Base-by-base conservation (phyloP, 2,888 invertebrate genomes). In the Dicyrtomina minuta region DNA sequence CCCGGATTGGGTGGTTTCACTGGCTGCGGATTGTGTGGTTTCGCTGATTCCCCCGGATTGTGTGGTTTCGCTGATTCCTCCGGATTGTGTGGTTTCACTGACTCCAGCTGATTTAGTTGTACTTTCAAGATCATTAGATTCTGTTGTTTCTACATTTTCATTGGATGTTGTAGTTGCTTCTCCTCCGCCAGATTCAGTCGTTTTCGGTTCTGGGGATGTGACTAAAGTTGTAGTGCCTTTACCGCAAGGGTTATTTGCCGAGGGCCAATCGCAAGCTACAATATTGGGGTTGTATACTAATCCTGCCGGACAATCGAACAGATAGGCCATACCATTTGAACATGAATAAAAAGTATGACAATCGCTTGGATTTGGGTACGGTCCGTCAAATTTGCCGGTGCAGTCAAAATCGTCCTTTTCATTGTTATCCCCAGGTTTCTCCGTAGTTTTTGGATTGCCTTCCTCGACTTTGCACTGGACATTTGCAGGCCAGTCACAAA, bases 251-350 rank as follows among this genome's bases (percentile, higher is more conserved):
- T 49, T 62, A 3, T 22, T 39, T 26, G 33, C 53, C 27, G 20
- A 22, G 13, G 67, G 60, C 74, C 73, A 74, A 59, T 77, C 74
- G 58, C 77, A 77, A 26, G 69, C 44, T 27, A 51, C 56, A 2
- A 69, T 43, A 8, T 70, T 46, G 2, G 72, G 53, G 55, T 75
- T 74, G 60, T 74, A 77, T 4, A 72, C 70, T 2, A 74, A 71
- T n/a, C 74, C 74, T 15, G 20, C 33, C 20, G 70, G 51, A 27
- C 68, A 68, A 1, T 51, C 2, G 20, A 55, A 58, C 26, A 62
- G 27, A 20, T 55, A 62, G 1, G 43, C 24, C 13, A 59, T n/a
- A n/a, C 66, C 68, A 41, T 68, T 61, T 8, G 60, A 46, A 24
- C 68, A 69, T 27, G 56, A 44, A 39, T 33, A 69, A 39, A 69